A percentile compares a stretch with the other conserved stretches of the same genome.
Conservation (phyloP, 2,113 vertebrate genomes). For the Telmatochromis brachygnathus region DNA sequence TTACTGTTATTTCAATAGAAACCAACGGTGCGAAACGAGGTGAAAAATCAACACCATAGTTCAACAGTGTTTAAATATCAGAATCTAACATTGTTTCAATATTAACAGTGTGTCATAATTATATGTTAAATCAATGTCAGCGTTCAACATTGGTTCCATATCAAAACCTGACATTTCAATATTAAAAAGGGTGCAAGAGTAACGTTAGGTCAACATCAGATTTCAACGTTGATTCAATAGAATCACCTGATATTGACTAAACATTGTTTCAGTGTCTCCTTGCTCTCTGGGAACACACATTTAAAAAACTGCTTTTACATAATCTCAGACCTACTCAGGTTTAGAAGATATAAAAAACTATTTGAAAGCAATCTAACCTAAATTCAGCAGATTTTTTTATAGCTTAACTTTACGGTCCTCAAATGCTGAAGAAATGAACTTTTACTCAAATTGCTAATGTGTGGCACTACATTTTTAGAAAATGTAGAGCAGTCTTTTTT, state of each 20-base stretch:
- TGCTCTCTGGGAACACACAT: not conserved
- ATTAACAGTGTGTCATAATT: not conserved
- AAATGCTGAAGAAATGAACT: not conserved
- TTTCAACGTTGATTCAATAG: not conserved
- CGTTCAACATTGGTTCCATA: not conserved
- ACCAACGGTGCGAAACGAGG: rapidly evolving
- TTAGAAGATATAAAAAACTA: not conserved
- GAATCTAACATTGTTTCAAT: not conserved
- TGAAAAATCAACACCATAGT: not conserved
- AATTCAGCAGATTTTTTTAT: not conserved
- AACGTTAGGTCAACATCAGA: not conserved
- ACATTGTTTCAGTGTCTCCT: not conserved
- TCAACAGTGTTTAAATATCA: not conserved
- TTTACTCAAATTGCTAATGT: not conserved
- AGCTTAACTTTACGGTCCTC: not conserved
- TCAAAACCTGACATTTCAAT: not conserved
- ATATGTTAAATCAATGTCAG: not conserved
- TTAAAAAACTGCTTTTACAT: not conserved
- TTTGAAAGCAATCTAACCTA: not conserved
- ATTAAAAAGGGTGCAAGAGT: not conserved
- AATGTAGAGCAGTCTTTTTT: not conserved
- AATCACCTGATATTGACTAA: not conserved
- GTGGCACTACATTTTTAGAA: not conserved
- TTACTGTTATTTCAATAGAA: not conserved
- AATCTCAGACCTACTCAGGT: not conserved